Evolutionary conservation across 2,113 vertebrate species (phyloP), one percentile per base, ranked within the genome.

Genomic region (Rhinichthys klamathensis): DNA sequence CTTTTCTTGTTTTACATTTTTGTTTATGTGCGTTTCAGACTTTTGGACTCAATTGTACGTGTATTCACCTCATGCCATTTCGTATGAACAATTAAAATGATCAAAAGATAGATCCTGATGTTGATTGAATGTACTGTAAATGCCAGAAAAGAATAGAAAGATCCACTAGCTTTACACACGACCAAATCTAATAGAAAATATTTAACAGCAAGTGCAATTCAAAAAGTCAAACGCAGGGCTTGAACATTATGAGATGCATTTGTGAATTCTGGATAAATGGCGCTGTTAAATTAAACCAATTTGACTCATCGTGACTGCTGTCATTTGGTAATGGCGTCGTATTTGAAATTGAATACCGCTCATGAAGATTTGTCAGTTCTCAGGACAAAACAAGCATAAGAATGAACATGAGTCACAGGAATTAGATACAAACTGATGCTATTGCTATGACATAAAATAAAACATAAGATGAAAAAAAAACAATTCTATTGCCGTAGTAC

Each of bases 321-420:
- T 70, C 76, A 41, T 13, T 73, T 49, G 8, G 23, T 73, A 46
- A 49, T 70, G 69, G 44, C 35, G 69, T 73, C 41, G 16, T 44
- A 23, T 76, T 67, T 63, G 35, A 58, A 35, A 58, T n/a, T 56
- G 4, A 70, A 69, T 35, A 11, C 32, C 0, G 3, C 65, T 38
- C 32, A 38, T 23, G 16, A 77, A 15, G 11, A 58, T 77, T 18
- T 35, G 30, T 58, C 75, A 77, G 16, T 21, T 77, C 16, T 35
- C 21, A 1, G 21, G 27, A 58, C 30, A 78, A 58, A 56, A 58
- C 21, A 7, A 58, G 75, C 51, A 38, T 11, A 78, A 58, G 75
- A 78, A 78, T 58, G 51, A 78, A 78, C 75, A 58, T 58, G 51
- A 78, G 30, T 38, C 21, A 78, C 27, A 38, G 18, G 13, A 35